Evolutionary conservation across 2,888 invertebrate species (phyloP), one percentile per base, ranked within the genome.

Genomic region (Trachelus troglodyta): DNA sequence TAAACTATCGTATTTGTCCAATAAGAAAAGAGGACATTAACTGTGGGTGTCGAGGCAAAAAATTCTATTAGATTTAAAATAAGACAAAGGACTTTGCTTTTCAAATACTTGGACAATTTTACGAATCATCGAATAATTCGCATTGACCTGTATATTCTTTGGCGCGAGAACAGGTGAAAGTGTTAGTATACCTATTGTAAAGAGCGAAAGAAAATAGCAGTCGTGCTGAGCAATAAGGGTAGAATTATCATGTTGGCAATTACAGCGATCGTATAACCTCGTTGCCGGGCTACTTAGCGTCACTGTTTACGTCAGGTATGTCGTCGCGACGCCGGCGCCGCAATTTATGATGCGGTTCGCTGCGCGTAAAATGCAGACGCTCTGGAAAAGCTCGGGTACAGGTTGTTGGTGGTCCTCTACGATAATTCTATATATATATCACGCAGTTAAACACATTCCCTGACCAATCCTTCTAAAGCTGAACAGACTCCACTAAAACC

Each of bases 211-310:
- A 56, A 56, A 23, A 56, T 56, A 56, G 23, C 23, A 56, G 56
- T 9, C 56, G 23, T 23, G 9, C 56, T 23, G 56, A 1, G 9
- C 23, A 56, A 56, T 56, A 56, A 23, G 56, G 56, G 56, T 56
- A 56, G 56, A 56, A 56, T 56, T 56, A 56, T 56, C 23, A 56
- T 23, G 56, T 23, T 23, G 23, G 56, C 56, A 56, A 56, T 56
- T 56, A 56, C 23, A 9, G 9, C 56, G 23, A 56, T 56, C 23
- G 56, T 56, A 56, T 56, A 56, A 56, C 23, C 23, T 56, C 56
- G 56, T 83, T 81, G 83, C 79, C 79, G 75, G 83, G 80, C 85
- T 84, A 85, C 85, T 86, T 84, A 85, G 83, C 81, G 83, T 84
- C 85, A 84, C 80, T 84, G 83, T 85, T 85, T 82, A 81, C 83